A percentile compares a stretch with the other conserved stretches of the same genome.
Conservation (phyloP, 2,113 vertebrate genomes). For the Cisticola juncidis region DNA sequence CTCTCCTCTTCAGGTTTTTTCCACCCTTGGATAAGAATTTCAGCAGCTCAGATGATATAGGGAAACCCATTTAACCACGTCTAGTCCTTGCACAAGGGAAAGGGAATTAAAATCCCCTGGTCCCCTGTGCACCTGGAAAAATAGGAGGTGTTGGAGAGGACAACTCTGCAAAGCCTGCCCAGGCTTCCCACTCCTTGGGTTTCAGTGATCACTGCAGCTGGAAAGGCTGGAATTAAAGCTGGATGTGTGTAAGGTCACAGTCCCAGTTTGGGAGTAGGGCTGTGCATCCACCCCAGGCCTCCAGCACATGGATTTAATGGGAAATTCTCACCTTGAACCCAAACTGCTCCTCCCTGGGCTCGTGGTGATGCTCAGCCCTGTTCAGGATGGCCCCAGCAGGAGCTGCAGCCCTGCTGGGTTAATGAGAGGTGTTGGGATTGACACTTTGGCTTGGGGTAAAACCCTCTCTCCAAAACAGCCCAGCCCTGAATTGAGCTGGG, state of each 20-base stretch:
- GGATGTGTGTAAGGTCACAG: rapidly evolving
- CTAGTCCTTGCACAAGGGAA: neutral
- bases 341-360: rapidly evolving
- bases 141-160: neutral
- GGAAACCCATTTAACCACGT: neutral
- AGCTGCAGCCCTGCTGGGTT: neutral
- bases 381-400: neutral
- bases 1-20: neutral
- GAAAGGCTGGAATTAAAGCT: neutral
- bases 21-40: neutral
- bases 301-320: neutral
- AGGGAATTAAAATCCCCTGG: neutral
- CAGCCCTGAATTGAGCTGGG: rapidly evolving
- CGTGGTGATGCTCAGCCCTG: rapidly evolving
- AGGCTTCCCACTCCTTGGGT: rapidly evolving
- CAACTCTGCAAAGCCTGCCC: rapidly evolving
- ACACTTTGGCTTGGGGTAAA: neutral
- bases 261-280: rapidly evolving
- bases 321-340: neutral
- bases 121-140: neutral
- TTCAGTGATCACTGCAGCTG: neutral
- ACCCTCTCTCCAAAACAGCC: neutral
- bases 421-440: neutral
- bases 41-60: neutral
- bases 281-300: neutral